These are phyloP conservation scores for Eulacestoma nigropectus DNA, from an alignment of 2,113 vertebrate species.

Conservation along the genomic window DNA sequence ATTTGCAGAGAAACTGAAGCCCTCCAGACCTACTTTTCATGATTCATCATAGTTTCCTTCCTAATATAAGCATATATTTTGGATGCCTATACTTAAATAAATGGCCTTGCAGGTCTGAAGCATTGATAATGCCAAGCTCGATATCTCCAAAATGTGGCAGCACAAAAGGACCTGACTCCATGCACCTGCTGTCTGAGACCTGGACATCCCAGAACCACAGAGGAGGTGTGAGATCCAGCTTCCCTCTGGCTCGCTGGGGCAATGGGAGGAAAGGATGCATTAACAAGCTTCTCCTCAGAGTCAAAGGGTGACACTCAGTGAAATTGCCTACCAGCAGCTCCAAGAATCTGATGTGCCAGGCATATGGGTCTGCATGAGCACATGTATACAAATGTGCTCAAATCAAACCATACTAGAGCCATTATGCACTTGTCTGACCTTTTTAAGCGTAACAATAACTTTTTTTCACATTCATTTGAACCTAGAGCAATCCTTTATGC, in stretches of 20 bases:
- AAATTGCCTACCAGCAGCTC: neutral
- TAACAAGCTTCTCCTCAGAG: neutral
- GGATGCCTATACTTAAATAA: neutral
- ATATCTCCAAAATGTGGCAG: neutral
- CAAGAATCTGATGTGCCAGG: neutral
- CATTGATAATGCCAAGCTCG: neutral
- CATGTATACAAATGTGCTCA: rapidly evolving
- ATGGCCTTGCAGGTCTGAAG: neutral
- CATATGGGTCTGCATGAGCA: neutral
- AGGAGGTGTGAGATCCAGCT: neutral
- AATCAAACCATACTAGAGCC: neutral
- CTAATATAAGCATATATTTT: neutral
- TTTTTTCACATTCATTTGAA: neutral
- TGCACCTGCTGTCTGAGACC: neutral
- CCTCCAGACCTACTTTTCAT: neutral
- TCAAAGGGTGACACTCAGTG: neutral
- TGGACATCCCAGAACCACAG: neutral
- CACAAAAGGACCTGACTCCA: rapidly evolving
- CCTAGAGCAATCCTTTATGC: neutral
- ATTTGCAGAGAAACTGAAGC: neutral
- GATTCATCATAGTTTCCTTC: neutral
- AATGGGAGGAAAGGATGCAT: neutral
- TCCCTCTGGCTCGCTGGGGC: neutral
- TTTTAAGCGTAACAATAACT: neutral
- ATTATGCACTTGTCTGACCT: neutral